phyloP scores from a whole-genome alignment of 2,797 vertebrate genomes.

The Sebastes trivittatus region DNA sequence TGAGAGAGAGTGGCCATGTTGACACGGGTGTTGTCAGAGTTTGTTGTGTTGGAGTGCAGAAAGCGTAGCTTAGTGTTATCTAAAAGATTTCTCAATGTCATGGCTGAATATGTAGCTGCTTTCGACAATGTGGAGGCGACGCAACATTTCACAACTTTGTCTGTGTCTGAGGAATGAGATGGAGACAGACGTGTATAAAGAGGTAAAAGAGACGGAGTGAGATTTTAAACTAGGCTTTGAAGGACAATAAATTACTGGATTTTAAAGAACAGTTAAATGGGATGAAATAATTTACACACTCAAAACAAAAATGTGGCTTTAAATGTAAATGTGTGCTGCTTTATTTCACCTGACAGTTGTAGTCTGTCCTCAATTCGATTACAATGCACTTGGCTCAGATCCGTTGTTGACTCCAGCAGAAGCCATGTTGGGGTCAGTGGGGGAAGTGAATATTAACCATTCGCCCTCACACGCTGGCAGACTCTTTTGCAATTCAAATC shows the following conservation, averaged over 20 bases:
- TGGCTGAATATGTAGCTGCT: too few relatives aligned
- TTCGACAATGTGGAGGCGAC: too few relatives aligned
- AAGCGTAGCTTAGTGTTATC: too few relatives aligned
- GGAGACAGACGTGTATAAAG: constrained; percentile 7
- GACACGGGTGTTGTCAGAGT: too few relatives aligned
- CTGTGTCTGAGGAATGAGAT: constrained; percentile 19
- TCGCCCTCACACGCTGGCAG: constrained; percentile 29
- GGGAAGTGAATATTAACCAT: constrained; percentile 27
- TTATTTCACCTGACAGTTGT: constrained; percentile 19
- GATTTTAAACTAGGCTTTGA: neutral
- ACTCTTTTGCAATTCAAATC: constrained; percentile 79
- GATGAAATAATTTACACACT: neutral
- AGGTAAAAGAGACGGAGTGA: neutral
- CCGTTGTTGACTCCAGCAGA: constrained; percentile 14
- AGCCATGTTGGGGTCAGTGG: constrained; percentile 30
- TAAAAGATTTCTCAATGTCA: too few relatives aligned
- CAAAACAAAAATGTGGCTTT: neutral
- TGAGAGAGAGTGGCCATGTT: too few relatives aligned
- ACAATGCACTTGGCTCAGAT: neutral
- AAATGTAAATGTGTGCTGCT: neutral
- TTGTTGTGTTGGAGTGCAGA: too few relatives aligned
- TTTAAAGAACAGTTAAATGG: neutral
- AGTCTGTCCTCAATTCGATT: neutral
- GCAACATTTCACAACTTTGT: neutral
- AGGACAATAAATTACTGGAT: neutral